A percentile compares a stretch with the other conserved stretches of the same genome.
Conservation (phyloP, 2,113 vertebrate genomes). For the Chionis minor region DNA sequence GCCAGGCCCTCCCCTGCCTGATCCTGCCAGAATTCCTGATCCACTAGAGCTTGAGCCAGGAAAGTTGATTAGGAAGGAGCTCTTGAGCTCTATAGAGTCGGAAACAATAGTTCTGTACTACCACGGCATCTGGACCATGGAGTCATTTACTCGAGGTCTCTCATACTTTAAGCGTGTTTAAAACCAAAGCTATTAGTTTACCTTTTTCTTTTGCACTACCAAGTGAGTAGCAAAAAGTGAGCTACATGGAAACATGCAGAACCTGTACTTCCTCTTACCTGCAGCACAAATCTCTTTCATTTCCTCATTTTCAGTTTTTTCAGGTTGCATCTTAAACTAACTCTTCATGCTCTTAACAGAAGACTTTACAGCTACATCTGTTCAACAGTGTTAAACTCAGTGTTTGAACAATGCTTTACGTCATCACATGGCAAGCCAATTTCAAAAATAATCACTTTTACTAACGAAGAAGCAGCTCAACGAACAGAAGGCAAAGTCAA, state of each 20-base stretch:
- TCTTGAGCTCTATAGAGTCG: background rate
- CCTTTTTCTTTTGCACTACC: background rate
- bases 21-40: background rate
- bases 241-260: background rate
- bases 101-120: background rate
- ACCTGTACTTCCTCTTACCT: background rate
- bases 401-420: background rate
- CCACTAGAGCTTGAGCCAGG: background rate
- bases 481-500: background rate
- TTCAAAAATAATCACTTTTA: background rate
- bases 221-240: background rate
- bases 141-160: background rate
- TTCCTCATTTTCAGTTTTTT: background rate
- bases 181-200: background rate
- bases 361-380: background rate
- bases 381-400: accelerated
- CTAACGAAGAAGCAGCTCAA: background rate
- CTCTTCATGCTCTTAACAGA: background rate
- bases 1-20: background rate
- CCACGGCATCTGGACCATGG: accelerated
- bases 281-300: background rate
- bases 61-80: background rate
- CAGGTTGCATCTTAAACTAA: background rate
- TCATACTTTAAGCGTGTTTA: background rate
- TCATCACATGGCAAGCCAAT: background rate